phyloP scores from a whole-genome alignment of 2,888 invertebrate species.

The Leptinotarsa haldemani region DNA sequence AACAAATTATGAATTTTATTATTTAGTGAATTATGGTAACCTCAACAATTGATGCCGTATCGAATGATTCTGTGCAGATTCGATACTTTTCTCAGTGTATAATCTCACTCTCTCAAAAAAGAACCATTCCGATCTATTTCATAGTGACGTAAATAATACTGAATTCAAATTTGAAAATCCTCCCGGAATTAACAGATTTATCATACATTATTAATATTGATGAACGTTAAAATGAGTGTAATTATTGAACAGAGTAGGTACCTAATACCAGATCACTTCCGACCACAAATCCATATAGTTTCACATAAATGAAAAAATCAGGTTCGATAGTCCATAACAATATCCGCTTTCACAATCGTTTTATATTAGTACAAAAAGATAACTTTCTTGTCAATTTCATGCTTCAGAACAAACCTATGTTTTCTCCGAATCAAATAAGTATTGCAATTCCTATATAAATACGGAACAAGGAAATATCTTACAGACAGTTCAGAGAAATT shows the following conservation, averaged over 20 bases:
- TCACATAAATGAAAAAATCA: conserved; percentile 16
- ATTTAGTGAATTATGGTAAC: too few species aligned
- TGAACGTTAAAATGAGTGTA: background rate
- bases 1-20: too few species aligned
- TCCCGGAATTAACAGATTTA: background rate
- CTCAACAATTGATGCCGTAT: too few species aligned
- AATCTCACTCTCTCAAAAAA: too few species aligned
- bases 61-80: too few species aligned
- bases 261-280: background rate
- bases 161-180: too few species aligned
- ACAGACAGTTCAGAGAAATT: background rate
- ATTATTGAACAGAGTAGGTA: too few species aligned
- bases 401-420: conserved; percentile 21
- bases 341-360: conserved; percentile 15
- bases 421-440: background rate
- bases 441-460: conserved; percentile 13
- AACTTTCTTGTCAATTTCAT: conserved; percentile 30
- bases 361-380: conserved; percentile 6
- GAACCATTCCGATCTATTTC: too few species aligned
- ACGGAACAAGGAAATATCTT: background rate
- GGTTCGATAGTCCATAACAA: conserved; percentile 22
- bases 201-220: background rate
- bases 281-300: background rate
- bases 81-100: too few species aligned
- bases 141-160: too few species aligned